Percentiles rank a stretch among this genome's conserved stretches.
phyloP scores from a whole-genome alignment of 1,140 invertebrate species.

The Penaeus indicus region DNA sequence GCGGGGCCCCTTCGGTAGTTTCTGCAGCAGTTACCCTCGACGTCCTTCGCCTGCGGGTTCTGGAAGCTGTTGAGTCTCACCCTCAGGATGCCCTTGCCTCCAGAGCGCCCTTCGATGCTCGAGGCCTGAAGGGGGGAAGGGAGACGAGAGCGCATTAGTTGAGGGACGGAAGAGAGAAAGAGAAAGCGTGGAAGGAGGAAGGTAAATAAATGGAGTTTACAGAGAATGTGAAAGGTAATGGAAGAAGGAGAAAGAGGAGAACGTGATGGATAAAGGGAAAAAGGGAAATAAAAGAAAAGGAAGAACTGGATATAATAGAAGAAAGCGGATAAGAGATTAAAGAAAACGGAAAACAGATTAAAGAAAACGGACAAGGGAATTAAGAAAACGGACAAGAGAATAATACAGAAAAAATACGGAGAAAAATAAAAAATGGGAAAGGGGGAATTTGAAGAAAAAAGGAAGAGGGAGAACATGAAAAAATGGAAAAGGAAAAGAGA shows the following conservation, averaged over 20 bases:
- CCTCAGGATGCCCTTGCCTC: neutral
- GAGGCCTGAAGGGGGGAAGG: neutral
- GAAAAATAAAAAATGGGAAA: too few species aligned
- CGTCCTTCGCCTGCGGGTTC: conserved; percentile 20
- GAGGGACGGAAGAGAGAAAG: neutral
- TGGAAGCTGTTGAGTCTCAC: neutral
- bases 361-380: too few species aligned
- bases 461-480: too few species aligned
- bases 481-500: too few species aligned
- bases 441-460: too few species aligned
- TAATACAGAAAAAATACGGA: too few species aligned
- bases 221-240: neutral
- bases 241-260: neutral
- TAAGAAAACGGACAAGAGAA: too few species aligned
- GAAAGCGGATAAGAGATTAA: neutral
- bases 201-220: neutral
- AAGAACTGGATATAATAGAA: neutral
- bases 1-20: neutral
- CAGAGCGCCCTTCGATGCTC: neutral
- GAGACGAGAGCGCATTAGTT: neutral
- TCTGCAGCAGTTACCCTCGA: conserved; percentile 43
- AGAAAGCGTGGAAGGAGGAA: neutral
- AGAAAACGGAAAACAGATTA: too few species aligned
- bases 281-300: neutral
- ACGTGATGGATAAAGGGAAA: neutral